Evolutionary conservation across 2,797 vertebrate genomes (phyloP).

Genomic region (Falco naumanni): DNA sequence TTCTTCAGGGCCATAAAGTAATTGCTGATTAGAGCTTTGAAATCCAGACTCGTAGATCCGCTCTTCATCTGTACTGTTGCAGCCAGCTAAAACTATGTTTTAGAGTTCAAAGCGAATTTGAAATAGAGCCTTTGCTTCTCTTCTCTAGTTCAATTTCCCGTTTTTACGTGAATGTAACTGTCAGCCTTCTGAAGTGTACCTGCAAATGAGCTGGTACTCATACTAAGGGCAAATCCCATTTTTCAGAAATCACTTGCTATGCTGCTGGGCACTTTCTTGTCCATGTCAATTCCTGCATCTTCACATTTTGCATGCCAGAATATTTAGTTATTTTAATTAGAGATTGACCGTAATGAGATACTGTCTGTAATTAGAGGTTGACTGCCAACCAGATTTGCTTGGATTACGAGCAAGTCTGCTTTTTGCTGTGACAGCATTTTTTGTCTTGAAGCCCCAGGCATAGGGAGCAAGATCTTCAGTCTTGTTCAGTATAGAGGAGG

Average conservation of each 20-base stretch:
- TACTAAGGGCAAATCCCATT: neutral
- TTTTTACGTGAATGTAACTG: neutral
- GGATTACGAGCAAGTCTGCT: neutral
- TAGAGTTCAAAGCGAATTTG: neutral
- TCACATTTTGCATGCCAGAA: neutral
- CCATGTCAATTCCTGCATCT: neutral
- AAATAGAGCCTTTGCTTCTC: neutral
- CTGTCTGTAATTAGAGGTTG: neutral
- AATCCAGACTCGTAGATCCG: neutral
- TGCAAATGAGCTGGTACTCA: neutral
- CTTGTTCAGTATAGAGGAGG: neutral
- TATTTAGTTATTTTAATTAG: slow-evolving; percentile 12
- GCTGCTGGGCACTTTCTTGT: neutral
- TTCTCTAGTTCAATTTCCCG: neutral
- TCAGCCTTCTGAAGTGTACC: neutral
- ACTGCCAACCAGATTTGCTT: neutral
- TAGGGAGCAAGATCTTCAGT: neutral
- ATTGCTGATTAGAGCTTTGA: neutral
- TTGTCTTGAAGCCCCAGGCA: neutral
- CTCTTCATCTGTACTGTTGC: neutral
- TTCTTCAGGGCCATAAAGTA: neutral
- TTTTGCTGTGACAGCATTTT: neutral
- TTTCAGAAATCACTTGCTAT: neutral
- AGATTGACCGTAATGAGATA: neutral
- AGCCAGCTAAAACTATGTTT: neutral